A percentile compares a stretch with the other conserved stretches of the same genome.
phyloP scores from a whole-genome alignment of 2,113 vertebrate species.

The Poeciliopsis occidentalis region DNA sequence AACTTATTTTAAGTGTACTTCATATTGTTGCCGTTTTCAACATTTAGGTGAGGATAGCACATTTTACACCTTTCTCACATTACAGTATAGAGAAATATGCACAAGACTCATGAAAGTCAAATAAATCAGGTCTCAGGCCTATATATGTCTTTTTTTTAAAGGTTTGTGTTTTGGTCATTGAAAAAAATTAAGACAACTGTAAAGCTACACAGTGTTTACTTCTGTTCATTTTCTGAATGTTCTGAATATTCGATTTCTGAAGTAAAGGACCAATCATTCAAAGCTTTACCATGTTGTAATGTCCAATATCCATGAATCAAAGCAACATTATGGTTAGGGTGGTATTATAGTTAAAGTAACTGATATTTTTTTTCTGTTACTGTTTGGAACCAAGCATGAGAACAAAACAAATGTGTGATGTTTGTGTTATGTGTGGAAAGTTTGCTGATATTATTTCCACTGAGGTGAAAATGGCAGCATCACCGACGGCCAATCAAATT shows the following conservation, averaged over 20 bases:
- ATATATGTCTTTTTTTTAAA: too few species aligned
- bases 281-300: neutral
- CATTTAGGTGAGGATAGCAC: neutral
- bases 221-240: neutral
- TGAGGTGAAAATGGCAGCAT: neutral
- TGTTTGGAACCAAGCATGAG: neutral
- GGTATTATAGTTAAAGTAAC: neutral
- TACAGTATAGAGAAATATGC: neutral
- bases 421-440: conserved; percentile 18
- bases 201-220: too few species aligned
- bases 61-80: neutral
- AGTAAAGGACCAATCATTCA: neutral
- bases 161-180: too few species aligned
- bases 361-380: accelerated
- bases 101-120: neutral
- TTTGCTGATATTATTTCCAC: conserved; percentile 26
- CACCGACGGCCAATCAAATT: conserved; percentile 29
- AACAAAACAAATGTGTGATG: neutral
- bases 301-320: neutral
- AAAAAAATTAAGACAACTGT: too few species aligned
- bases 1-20: too few species aligned
- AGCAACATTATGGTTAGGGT: neutral
- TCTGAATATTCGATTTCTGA: neutral
- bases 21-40: neutral
- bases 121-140: too few species aligned